Evolutionary conservation across 2,888 invertebrate species (phyloP), one percentile per base, ranked within the genome.

Genomic region (Dione juno): DNA sequence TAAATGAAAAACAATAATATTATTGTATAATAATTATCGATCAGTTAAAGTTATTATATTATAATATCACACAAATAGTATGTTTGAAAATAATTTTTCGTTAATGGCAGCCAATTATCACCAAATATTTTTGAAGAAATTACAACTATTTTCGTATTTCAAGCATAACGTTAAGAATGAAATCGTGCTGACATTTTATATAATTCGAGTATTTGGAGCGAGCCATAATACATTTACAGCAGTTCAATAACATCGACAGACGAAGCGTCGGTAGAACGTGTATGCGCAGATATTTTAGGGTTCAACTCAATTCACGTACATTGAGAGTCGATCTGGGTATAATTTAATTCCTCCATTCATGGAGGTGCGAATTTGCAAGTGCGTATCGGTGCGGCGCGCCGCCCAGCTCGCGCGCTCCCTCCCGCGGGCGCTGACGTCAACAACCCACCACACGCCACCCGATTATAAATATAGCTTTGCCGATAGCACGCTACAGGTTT

Each of bases 301-400:
- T 84, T 86, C 84, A 83, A 83, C 83, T 85, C 84, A 86, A 82
- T 83, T 85, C 82, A 82, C 82, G 80, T 82, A 83, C 84, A 85
- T 87, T 86, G 82, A 83, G 80, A 79, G 79, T 81, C 78, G 81
- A 80, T 78, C 82, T 85, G 82, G 85, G 84, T 83, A 88, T 89
- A 90, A 90, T 89, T 88, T 88, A 86, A 89, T 89, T 88, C 85
- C 80, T 89, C 85, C 92, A 92, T 92, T 92, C 90, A 92, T 90
- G 84, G 86, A 89, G 90, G 90, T 90, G 90, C 87, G 88, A 92
- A 90, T 90, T 91, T 87, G 89, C 87, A 89, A 92, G 91, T 90
- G 90, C 91, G 92, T 92, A 90, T 83, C 80, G 85, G 87, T 88
- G 88, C n/a, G 90, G 81, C 79, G 79, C 77, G 77, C 76, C 78